Evolutionary conservation across 2,888 invertebrate genomes (phyloP), one percentile per base, ranked within the genome.

Genomic region (Ochlodes sylvanus): DNA sequence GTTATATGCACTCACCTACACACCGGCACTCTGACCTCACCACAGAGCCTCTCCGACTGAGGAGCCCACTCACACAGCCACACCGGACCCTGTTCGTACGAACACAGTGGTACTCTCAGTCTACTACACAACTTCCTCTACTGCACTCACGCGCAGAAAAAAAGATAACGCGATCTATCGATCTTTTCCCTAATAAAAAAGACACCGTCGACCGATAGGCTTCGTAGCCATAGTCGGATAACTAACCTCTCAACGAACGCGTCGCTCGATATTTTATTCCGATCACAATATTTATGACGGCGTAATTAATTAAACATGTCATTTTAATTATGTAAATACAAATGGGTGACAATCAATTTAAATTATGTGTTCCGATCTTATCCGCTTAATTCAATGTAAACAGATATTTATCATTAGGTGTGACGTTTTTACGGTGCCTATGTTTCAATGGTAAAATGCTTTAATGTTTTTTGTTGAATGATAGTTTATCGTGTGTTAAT

Each of bases 81-180:
- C 75, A 73, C 75, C 72, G 64, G 71, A 75, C 80, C 83, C 85
- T 87, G 81, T 87, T 82, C 79, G 82, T 85, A 91, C 90, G 80
- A 86, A 89, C 90, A 91, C 91, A 90, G 81, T 82, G 86, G 86
- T 88, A 90, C 92, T 90, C 92, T 90, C 92, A 92, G 92, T 92
- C 81, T 83, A 83, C 87, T 84, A 92, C 85, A 92, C 89, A 89
- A 90, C 92, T 91, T 93, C 93, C 84, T 89, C 89, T 88, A 86
- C 90, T 92, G 92, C 93, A 93, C 93, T 93, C 93, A 92, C 92
- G 92, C 93, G 92, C 92, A 92, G 82, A 87, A 92, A 92, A 92
- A 92, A 91, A 92, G 87, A 89, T 86, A 89, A 88, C 87, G 90
- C 90, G 91, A 90, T 90, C 91, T 91, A 90, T 92, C 90, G 90